phyloP scores from a whole-genome alignment of 1,140 invertebrate genomes.

The Phortica variegata region DNA sequence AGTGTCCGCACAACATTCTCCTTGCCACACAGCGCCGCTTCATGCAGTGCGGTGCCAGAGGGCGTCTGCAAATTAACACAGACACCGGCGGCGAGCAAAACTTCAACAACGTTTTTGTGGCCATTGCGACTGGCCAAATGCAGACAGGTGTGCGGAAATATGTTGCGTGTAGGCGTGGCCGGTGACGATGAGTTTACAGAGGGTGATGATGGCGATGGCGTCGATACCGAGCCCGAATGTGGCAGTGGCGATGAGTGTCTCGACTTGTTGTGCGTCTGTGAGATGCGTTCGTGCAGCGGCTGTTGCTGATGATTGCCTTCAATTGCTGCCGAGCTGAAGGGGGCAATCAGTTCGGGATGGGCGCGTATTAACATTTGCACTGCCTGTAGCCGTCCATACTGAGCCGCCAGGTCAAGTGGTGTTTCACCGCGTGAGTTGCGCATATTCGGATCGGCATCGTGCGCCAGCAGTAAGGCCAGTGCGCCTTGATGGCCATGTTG shows the following conservation, averaged over 20 bases:
- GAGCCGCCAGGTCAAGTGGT: conserved; percentile 89
- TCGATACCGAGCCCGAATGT: conserved; percentile 21
- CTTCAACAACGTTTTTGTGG: conserved; percentile 77
- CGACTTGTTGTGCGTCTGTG: conserved; percentile 2
- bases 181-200: conserved; percentile 32
- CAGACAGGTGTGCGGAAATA: conserved; percentile 84
- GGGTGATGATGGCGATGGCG: conserved; percentile 26
- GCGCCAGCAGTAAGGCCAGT: conserved; percentile 81
- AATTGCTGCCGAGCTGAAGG: conserved; percentile 61
- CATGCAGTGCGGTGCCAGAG: conserved; percentile 89
- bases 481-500: conserved; percentile 92
- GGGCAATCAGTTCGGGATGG: conserved; percentile 75
- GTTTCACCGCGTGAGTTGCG: conserved; percentile 88
- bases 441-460: conserved; percentile 86
- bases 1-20: conserved; percentile 84
- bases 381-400: conserved; percentile 82
- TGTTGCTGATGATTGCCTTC: conserved; percentile 22
- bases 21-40: conserved; percentile 92
- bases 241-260: conserved; percentile 15
- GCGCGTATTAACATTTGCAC: conserved; percentile 82
- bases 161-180: conserved; percentile 31
- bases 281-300: neutral
- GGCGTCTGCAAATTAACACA: conserved; percentile 86
- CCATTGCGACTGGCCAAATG: conserved; percentile 93
- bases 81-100: conserved; percentile 80